These are phyloP conservation scores for Arenaria interpres DNA, from an alignment of 2,113 vertebrate genomes.

Conservation along the genomic window DNA sequence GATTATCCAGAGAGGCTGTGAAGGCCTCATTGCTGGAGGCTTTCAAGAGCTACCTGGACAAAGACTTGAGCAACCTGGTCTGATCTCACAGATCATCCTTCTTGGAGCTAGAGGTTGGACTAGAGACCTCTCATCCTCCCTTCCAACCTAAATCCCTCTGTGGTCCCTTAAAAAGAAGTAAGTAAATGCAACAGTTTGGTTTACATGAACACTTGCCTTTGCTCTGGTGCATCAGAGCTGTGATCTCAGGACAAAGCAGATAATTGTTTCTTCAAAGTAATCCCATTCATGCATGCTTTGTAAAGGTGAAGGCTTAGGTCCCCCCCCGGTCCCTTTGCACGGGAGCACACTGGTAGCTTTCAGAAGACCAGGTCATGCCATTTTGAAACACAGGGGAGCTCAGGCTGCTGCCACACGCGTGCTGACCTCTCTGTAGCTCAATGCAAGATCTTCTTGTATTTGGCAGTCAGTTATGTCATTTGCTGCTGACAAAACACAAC, in stretches of 20 bases:
- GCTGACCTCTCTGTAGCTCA: not conserved
- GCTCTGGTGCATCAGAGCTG: not conserved
- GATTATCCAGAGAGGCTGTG: not conserved
- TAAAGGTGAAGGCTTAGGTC: not conserved
- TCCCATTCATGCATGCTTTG: accelerated
- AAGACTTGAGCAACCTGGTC: not conserved
- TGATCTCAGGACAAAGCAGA: not conserved
- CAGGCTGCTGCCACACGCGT: not conserved
- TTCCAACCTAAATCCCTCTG: not conserved
- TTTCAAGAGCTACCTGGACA: not conserved
- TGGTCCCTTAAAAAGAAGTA: not conserved
- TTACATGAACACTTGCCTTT: not conserved
- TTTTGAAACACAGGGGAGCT: not conserved
- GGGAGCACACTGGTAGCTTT: not conserved
- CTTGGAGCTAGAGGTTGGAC: not conserved
- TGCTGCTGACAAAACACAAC: not conserved
- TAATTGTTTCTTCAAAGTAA: not conserved
- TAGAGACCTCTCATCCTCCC: not conserved
- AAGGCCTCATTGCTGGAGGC: not conserved
- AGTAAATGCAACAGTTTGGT: not conserved
- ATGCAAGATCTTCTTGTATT: not conserved
- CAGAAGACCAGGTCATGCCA: not conserved
- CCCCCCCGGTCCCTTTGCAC: accelerated
- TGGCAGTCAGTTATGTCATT: not conserved
- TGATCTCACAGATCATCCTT: not conserved